These are phyloP conservation scores for Polypterus bichir DNA, from an alignment of 2,113 vertebrate genomes.

Conservation along the genomic window DNA sequence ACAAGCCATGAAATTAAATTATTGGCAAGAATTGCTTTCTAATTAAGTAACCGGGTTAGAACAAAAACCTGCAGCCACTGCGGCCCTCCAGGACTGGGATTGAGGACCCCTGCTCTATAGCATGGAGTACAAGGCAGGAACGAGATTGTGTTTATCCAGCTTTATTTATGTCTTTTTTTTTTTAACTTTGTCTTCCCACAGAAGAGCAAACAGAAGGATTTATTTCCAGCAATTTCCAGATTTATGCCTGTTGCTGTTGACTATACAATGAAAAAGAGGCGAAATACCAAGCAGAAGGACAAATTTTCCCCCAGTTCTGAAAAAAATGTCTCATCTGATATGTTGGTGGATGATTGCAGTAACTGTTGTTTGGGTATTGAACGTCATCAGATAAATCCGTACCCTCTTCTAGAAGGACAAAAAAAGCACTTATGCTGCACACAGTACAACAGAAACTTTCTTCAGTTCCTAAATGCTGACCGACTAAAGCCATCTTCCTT, in stretches of 20 bases:
- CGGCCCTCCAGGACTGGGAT: too few relatives aligned
- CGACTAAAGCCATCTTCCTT: conserved; percentile 65
- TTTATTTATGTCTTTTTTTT: neutral
- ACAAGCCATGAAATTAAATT: too few relatives aligned
- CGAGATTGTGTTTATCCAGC: too few relatives aligned
- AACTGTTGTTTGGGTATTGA: neutral
- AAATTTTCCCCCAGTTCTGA: conserved; percentile 9
- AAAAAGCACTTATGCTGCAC: conserved; percentile 57
- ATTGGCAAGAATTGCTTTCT: too few relatives aligned
- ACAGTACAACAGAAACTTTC: conserved; percentile 68
- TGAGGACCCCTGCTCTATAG: too few relatives aligned
- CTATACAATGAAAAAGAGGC: conserved; percentile 39
- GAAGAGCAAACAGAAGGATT: too few relatives aligned
- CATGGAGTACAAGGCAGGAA: too few relatives aligned
- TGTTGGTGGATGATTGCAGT: neutral
- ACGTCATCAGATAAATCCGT: conserved; percentile 5
- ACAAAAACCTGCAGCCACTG: too few relatives aligned
- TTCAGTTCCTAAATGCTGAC: conserved; percentile 83
- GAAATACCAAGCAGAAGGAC: conserved; percentile 24
- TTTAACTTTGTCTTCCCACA: conserved; percentile 3
- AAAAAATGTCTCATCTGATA: neutral
- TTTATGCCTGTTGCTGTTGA: neutral
- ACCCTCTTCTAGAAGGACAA: conserved; percentile 23
- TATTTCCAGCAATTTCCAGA: conserved; percentile 15
- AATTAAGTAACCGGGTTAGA: too few relatives aligned